Evolutionary conservation across 1,140 invertebrate genomes (phyloP), one percentile per base, ranked within the genome.

Genomic region (Amphibalanus amphitrite): DNA sequence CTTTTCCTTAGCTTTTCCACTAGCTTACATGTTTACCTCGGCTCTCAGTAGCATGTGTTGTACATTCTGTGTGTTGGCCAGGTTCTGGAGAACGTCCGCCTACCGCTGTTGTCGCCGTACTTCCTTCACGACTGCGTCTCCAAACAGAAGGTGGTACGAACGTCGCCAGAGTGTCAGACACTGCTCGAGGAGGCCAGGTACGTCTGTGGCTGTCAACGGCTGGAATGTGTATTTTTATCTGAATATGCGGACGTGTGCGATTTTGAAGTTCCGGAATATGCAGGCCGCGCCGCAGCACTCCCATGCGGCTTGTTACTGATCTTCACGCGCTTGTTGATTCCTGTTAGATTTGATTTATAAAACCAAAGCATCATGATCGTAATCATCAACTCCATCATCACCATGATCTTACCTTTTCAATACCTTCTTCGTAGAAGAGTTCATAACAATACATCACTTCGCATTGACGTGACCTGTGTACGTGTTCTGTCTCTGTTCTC

Each of bases 111-210:
- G 65, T 84, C 81, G 73, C 85, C 85, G 0, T 86, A 86, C 76
- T 86, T 84, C 77, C 80, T 86, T 67, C 81, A 84, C 77, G 85
- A 86, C 76, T 80, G 79, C 74, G 83, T 86, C 26, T 82, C 83
- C 73, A 78, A 76, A 28, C 76, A 81, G 72, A 71, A 77, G 40
- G 77, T 81, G 26, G 77, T 85, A 28, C 73, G 74, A 29, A 72
- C 78, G 15, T 81, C 76, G 68, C 75, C 79, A 10, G 78, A 80
- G 69, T 84, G 83, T 75, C 78, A 77, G 29, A 73, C 78, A 38
- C 75, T 84, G 69, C 76, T 84, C 1, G 80, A 83, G 70, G 84
- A 85, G 76, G 83, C 84, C 3, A 82, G 28, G 65, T 67, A 67
- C 8, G n/a, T 28, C 3, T 1, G n/a, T n/a, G 3, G 65, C 0